Base-by-base conservation (phyloP, 2,113 vertebrate species). In the Oxyruncus cristatus region DNA sequence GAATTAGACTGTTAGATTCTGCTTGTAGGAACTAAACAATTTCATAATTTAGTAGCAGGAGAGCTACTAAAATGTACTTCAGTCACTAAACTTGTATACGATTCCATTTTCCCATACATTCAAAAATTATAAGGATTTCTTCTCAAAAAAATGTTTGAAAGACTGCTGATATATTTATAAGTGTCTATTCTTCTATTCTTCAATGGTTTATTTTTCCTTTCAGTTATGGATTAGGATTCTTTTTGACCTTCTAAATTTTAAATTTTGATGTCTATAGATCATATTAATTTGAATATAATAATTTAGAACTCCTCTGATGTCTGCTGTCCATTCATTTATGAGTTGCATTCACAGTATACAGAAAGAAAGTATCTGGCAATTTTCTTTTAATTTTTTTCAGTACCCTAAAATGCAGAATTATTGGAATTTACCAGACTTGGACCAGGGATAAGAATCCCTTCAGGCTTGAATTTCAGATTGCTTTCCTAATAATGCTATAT, bases 1-100 rank as follows among this genome's bases (percentile, higher is more conserved):
- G 62, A 94, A 95, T 91, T 83, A 79, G 44, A 46, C 84, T 72
- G 52, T 85, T 95, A 61, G 63, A 68, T 93, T 94, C 94, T 75
- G 28, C 85, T 96, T 95, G 65, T 52, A 82, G 42, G 21, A 90
- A 44, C 77, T 94, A 91, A 96, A 90, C 27, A 90, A 19, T 65
- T 22, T 76, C 19, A 26, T 42, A 68, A 78, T 44, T 27, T 52
- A 24, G 58, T 37, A 37, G 10, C 26, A 41, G 46, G 10, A 82
- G 16, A 88, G 32, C 35, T 65, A 83, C 6, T 77, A 46, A 91
- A 94, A 88, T 44, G 26, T 53, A 5, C 50, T 92, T 94, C 13
- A 44, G 52, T 87, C 41, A 59, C 42, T 77, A 52, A 94, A 96
- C 59, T 42, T 37, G 32, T 47, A 6, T 41, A 70, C 72, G 70